Evolutionary conservation across 2,797 vertebrate species (phyloP).

Genomic region (Paratrypauchen microcephalus): DNA sequence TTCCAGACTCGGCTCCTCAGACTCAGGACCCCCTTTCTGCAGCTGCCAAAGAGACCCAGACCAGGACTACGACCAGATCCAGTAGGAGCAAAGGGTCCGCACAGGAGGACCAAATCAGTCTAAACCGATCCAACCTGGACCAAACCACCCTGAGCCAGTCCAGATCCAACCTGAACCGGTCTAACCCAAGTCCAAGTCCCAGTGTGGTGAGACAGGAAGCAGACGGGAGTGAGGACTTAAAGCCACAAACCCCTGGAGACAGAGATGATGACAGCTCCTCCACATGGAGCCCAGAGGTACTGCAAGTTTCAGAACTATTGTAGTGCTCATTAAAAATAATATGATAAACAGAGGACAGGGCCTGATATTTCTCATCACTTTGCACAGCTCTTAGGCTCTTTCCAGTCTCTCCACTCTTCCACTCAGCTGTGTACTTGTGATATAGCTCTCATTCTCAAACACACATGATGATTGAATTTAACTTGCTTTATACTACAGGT

Average conservation of each 20-base stretch:
- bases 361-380: too few relatives aligned
- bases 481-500: too few relatives aligned
- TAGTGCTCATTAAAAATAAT: too few relatives aligned
- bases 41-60: not conserved
- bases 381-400: too few relatives aligned
- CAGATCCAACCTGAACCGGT: slow-evolving; percentile 10
- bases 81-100: slow-evolving; percentile 1
- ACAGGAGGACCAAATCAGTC: not conserved
- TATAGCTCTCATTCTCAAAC: too few relatives aligned
- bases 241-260: slow-evolving; percentile 55
- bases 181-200: slow-evolving; percentile 30
- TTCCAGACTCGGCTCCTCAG: not conserved
- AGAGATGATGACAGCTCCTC: slow-evolving; percentile 83
- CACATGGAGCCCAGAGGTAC: slow-evolving; percentile 87
- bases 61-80: not conserved
- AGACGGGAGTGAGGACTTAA: slow-evolving; percentile 69
- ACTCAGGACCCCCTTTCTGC: slow-evolving; percentile 2
- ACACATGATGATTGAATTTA: too few relatives aligned
- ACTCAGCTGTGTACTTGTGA: too few relatives aligned
- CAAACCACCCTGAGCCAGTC: not conserved
- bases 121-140: not conserved
- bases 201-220: slow-evolving; percentile 60
- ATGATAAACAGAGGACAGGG: too few relatives aligned
- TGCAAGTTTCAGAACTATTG: not conserved
- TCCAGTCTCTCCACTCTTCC: too few relatives aligned